Evolutionary conservation across 2,797 vertebrate species (phyloP), one percentile per base, ranked within the genome.

Genomic region (Hoplostethus atlanticus): DNA sequence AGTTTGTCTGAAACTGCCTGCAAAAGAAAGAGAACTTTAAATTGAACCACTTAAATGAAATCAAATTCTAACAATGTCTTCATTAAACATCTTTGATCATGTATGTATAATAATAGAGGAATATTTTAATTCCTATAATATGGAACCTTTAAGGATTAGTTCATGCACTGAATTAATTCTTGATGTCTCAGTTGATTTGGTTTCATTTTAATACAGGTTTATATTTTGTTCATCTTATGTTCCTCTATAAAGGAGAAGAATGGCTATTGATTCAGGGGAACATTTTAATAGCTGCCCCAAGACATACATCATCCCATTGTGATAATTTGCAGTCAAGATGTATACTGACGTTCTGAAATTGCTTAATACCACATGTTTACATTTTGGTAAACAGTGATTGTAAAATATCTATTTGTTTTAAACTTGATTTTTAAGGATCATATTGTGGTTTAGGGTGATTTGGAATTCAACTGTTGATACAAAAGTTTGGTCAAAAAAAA

Each of bases 371-470:
- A 79, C 64, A 81, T 63, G 67, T 79, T 85, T 84, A 73, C 87
- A 83, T 89, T 88, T 91, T 89, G 78, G 66, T 90, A 64, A 64
- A 67, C 72, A 79, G 73, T 76, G 69, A 58, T 75, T 85, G 83
- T 90, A 89, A 84, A 81, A 70, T 82, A 68, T 87, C 48, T 36
- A 38, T 64, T 53, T 64, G 88, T 87, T 87, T 81, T 69, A 82
- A 83, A 82, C 69, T 74, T 56, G 36, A 66, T 72, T 72, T 81
- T 84, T 59, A 58, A 75, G 80, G 79, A 81, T 87, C 83, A 77
- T 87, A 66, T 74, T 73, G 71, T 79, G 61, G 78, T 82, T 80
- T 70, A 67, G 70, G 65, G 21, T 21, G 21, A 79, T 87, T 80
- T 65, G 68, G 69, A 73, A 85, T 76, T 85, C 61, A 69, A 68